Base-by-base conservation (phyloP, 2,888 invertebrate genomes). In the Tinea pellionella region DNA sequence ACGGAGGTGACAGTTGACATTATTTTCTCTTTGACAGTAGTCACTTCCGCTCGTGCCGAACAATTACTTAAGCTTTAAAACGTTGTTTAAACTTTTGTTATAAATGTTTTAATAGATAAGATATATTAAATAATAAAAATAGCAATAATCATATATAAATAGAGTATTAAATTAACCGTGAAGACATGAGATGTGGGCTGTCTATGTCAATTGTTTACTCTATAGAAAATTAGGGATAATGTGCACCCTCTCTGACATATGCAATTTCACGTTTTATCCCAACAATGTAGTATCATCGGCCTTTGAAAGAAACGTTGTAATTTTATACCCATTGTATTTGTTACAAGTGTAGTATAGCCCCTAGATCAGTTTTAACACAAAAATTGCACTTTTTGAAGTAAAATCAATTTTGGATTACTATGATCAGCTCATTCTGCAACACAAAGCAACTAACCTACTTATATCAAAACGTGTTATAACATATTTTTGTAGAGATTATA, bases 141-240 rank as follows among this genome's bases (percentile, higher is more conserved):
- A 16, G 47, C 2, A 47, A 47, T 47, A 47, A 47, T 47, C 13
- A 47, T 47, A 9, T 8, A 15, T 47, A 15, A 47, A 15, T 47
- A 9, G 8, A 47, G 8, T n/a, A 9, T 47, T 2, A 15, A 47
- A 53, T 37, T 32, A 61, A 43, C 57, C 53, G 55, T 59, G 55
- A 59, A 60, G 61, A 56, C 6, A 75, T 76, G 73, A 62, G 69
- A 72, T 77, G 72, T 74, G 75, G 77, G 77, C 72, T 63, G 67
- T 64, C 67, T 24, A 55, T 59, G 19, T 47, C 70, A 68, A 63
- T 64, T 65, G 59, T 37, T 65, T 73, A 69, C n/a, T 77, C 80
- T 82, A 81, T 83, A 79, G 81, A 80, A 79, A 80, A 81, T 81
- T 81, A 80, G 75, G 75, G 75, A 79, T 76, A 73, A 80, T 80